A percentile compares a stretch with the other conserved stretches of the same genome.
Conservation (phyloP, 2,888 invertebrate species). For the Nowickia ferox region DNA sequence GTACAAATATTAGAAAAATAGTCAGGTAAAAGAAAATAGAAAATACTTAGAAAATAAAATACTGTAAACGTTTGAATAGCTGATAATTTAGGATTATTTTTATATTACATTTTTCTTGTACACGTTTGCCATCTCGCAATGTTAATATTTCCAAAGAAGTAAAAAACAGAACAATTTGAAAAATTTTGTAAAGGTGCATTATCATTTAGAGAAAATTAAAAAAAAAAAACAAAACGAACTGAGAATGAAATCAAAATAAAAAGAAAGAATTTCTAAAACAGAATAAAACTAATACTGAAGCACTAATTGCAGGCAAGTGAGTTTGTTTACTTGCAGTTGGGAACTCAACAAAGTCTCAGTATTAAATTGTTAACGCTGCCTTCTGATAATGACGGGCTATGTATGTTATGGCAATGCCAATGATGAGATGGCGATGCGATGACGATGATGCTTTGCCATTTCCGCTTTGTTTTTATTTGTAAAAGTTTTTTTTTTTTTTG, state of each 20-base stretch:
- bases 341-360: background rate
- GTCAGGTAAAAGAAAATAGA: slow-evolving; percentile 44
- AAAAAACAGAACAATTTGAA: slow-evolving; percentile 45
- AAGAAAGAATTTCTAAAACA: slow-evolving; percentile 45
- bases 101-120: background rate
- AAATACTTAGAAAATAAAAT: slow-evolving; percentile 49
- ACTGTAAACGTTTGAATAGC: slow-evolving; percentile 64
- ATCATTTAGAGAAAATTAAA: slow-evolving; percentile 55
- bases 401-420: slow-evolving; percentile 30
- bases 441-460: slow-evolving; percentile 67
- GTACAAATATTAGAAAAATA: slow-evolving; percentile 47
- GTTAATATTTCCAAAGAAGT: slow-evolving; percentile 31
- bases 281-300: slow-evolving; percentile 4
- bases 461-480: slow-evolving; percentile 54
- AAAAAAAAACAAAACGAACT: slow-evolving; percentile 35
- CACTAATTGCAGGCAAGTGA: slow-evolving; percentile 47
- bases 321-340: slow-evolving; percentile 24
- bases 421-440: slow-evolving; percentile 45
- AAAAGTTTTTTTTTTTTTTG: background rate
- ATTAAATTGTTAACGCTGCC: slow-evolving; percentile 40
- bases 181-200: slow-evolving; percentile 67
- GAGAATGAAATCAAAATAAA: background rate
- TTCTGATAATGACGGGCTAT: slow-evolving; percentile 37
- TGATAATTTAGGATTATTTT: slow-evolving; percentile 68
- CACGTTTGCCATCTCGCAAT: slow-evolving; percentile 7